Base-by-base conservation (phyloP, 2,888 invertebrate species). In the Lacanobia wlatinum region DNA sequence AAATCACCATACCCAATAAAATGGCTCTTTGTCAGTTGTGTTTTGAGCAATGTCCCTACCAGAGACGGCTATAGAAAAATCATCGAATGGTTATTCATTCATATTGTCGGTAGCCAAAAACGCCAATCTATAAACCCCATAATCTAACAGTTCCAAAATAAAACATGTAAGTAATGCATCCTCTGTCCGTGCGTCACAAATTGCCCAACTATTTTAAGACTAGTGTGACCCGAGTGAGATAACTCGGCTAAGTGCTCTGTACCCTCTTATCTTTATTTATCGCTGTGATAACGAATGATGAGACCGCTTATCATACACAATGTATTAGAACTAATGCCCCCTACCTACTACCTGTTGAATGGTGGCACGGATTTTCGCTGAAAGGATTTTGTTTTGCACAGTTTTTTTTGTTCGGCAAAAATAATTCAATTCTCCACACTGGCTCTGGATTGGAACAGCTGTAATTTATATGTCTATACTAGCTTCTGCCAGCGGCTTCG, bases 241-340 rank as follows among this genome's bases (percentile, higher is more conserved):
- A 93, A 86, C 87, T 88, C 74, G 56, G 80, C 82, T 92, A 92
- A 94, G 92, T 93, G 93, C 90, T 88, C 86, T 50, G 69, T 88
- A 89, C 90, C 89, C 88, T 76, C 89, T 92, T 93, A 94, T 93
- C 93, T 70, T 76, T 81, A 83, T 88, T 92, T 93, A 94, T 93
- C 93, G 76, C 84, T 18, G 63, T 85, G 92, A 93, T 93, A 93
- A 91, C 89, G 73, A 60, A 66, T 86, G 84, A 83, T 90, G 91
- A 90, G 91, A 89, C 88, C 86, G 87, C 88, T 92, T 91, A 91
- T 92, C 91, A 84, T 80, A 81, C 78, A 82, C 83, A 78, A 77
- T 87, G 87, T 88, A 87, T 88, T 89, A 90, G 87, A 84, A 78
- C 80, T 86, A 86, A 86, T 84, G 80, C 81, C 67, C 73, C 61